A percentile compares a stretch with the other conserved stretches of the same genome.
phyloP scores from a whole-genome alignment of 1,140 invertebrate species.

The Aphis gossypii region DNA sequence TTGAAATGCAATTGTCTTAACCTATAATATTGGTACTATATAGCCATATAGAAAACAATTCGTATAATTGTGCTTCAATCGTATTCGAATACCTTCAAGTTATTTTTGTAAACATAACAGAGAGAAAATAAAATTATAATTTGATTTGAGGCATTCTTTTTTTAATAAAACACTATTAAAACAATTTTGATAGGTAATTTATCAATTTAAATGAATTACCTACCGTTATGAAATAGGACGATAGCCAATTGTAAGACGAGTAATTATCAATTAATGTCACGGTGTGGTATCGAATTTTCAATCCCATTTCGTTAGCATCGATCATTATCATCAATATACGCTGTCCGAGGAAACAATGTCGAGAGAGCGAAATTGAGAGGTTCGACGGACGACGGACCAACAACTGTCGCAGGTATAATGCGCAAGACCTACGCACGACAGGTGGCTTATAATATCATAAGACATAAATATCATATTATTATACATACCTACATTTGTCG shows the following conservation, averaged over 20 bases:
- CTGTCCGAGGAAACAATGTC: not conserved
- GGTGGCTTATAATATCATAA: not conserved
- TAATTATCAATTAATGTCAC: conserved; percentile 31
- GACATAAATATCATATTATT: not conserved
- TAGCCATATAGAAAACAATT: not conserved
- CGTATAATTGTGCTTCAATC: too few relatives aligned
- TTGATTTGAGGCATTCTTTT: not conserved
- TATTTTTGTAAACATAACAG: not conserved
- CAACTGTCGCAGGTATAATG: not conserved
- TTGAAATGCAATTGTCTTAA: not conserved
- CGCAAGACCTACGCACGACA: not conserved
- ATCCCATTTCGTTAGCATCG: not conserved
- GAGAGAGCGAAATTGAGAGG: not conserved
- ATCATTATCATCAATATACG: not conserved
- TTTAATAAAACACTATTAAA: not conserved
- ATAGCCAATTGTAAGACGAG: not conserved
- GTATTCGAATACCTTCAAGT: not conserved
- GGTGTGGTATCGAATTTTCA: conserved; percentile 5
- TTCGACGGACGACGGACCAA: not conserved
- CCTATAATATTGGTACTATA: not conserved
- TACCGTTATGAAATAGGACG: not conserved
- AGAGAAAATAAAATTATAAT: not conserved
- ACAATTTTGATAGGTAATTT: not conserved
- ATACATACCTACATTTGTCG: not conserved
- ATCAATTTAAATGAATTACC: conserved; percentile 19